Evolutionary conservation across 2,888 invertebrate species (phyloP), one percentile per base, ranked within the genome.

Genomic region (Nemoura dubitans): DNA sequence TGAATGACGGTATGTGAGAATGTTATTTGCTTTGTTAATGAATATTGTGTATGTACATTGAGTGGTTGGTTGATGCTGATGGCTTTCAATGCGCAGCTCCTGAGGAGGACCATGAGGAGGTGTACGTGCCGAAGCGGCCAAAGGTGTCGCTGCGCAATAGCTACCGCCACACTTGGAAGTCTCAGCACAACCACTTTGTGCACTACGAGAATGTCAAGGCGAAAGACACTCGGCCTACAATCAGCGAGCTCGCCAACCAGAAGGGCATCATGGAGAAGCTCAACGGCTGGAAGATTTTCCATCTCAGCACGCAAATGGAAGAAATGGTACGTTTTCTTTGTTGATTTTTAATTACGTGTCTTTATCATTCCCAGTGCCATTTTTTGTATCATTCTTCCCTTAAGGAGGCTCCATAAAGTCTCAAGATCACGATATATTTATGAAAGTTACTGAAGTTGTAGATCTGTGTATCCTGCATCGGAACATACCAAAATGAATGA

Each of bases 231-330:
- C 94, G 97, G 88, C 95, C 97, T 0, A 95, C 96, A 0, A 96
- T 98, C 78, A 96, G 96, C 90, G 98, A 98, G 92, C 93, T 98
- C 89, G 97, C 98, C 42, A 96, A 96, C 92, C 98, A 98, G 91
- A 95, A 95, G 89, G 95, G 97, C 90, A 96, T 98, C 85, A 92
- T 96, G 89, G 96, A 97, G 90, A 97, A 97, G 92, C 95, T 97
- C 26, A 97, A 97, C 89, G 98, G 98, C 0, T 98, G 98, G 98
- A 98, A 98, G 92, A 94, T 98, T 87, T 95, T 97, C 92, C 98
- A 98, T 91, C 94, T 98, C 89, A 96, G 96, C 76, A 95, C 97
- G 80, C 98, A 98, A 93, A 96, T 98, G 95, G 97, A 98, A 90
- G 97, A 98, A 91, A 92, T 98, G 94, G 98, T 97, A 92, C 59